These are phyloP conservation scores for Hippocampus abdominalis DNA, from an alignment of 2,113 vertebrate genomes.

Conservation along the genomic window DNA sequence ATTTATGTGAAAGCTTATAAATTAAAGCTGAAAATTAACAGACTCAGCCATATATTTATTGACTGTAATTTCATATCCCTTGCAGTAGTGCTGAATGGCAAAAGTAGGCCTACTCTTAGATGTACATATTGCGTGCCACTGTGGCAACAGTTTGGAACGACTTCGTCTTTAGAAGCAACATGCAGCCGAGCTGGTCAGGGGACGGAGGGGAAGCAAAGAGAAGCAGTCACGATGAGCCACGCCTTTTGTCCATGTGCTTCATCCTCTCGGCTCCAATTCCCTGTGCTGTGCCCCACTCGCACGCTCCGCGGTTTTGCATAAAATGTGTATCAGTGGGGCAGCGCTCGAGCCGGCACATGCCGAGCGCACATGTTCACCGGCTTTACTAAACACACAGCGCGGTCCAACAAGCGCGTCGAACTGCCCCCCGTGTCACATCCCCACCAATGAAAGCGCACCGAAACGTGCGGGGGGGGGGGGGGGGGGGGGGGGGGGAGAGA, in stretches of 20 bases:
- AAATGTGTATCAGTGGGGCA: slow-evolving; percentile 83
- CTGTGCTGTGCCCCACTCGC: slow-evolving; percentile 28
- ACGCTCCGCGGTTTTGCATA: slow-evolving; percentile 69
- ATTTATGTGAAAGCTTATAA: too few species aligned
- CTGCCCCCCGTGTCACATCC: slow-evolving; percentile 51
- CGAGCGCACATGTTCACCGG: slow-evolving; percentile 69
- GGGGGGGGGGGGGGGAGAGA: slow-evolving; percentile 16
- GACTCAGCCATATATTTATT: too few species aligned
- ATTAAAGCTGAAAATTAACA: too few species aligned
- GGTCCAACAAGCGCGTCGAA: slow-evolving; percentile 65
- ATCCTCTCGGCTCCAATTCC: slow-evolving; percentile 47
- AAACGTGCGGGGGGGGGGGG: slow-evolving; percentile 27
- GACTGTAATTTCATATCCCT: too few species aligned
- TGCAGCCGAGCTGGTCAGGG: slow-evolving; percentile 18
- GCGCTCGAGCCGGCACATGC: slow-evolving; percentile 70
- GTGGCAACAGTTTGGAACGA: slow-evolving; percentile 20
- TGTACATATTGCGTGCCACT: not conserved
- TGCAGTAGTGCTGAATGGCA: too few species aligned
- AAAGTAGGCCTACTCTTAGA: too few species aligned
- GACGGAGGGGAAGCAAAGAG: slow-evolving; percentile 2
- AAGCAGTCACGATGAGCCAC: slow-evolving; percentile 75
- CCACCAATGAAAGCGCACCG: slow-evolving; percentile 68
- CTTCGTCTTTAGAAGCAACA: slow-evolving; percentile 45
- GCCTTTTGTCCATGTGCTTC: slow-evolving; percentile 71
- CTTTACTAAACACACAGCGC: slow-evolving; percentile 57